phyloP scores from a whole-genome alignment of 2,888 invertebrate species.

The Agrotis exclamationis region DNA sequence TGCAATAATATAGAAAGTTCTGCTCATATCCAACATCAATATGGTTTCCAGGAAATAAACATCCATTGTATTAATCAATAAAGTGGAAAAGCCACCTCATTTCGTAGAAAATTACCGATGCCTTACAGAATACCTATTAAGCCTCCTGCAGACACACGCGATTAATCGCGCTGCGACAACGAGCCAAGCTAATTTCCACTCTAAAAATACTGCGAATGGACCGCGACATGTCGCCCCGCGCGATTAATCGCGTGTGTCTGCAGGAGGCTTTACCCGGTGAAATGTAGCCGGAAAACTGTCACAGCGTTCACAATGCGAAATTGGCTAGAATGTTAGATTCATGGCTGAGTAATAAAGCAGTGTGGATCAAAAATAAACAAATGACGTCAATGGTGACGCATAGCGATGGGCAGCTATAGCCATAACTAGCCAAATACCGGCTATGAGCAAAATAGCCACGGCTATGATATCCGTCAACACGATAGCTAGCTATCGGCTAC shows the following conservation, averaged over 20 bases:
- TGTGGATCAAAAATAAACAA: slow-evolving; percentile 68
- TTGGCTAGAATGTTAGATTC: slow-evolving; percentile 60
- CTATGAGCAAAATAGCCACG: too few relatives aligned
- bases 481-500: too few relatives aligned
- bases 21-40: not conserved
- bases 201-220: too few relatives aligned
- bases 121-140: slow-evolving; percentile 22
- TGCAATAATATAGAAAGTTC: slow-evolving; percentile 3
- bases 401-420: too few relatives aligned
- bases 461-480: too few relatives aligned
- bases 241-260: too few relatives aligned
- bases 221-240: too few relatives aligned
- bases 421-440: too few relatives aligned
- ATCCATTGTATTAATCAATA: slow-evolving; percentile 4
- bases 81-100: slow-evolving; percentile 12
- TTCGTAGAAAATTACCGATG: slow-evolving; percentile 23
- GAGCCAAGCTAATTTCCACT: too few relatives aligned
- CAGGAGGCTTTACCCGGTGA: slow-evolving; percentile 31
- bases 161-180: too few relatives aligned
- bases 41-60: slow-evolving; percentile 27
- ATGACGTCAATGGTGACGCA: slow-evolving; percentile 75
- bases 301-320: slow-evolving; percentile 49
- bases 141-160: too few relatives aligned
- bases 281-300: slow-evolving; percentile 51
- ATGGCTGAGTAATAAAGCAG: slow-evolving; percentile 65